Conservation (phyloP, 2,888 invertebrate species). For the Phyto melanocephala region DNA sequence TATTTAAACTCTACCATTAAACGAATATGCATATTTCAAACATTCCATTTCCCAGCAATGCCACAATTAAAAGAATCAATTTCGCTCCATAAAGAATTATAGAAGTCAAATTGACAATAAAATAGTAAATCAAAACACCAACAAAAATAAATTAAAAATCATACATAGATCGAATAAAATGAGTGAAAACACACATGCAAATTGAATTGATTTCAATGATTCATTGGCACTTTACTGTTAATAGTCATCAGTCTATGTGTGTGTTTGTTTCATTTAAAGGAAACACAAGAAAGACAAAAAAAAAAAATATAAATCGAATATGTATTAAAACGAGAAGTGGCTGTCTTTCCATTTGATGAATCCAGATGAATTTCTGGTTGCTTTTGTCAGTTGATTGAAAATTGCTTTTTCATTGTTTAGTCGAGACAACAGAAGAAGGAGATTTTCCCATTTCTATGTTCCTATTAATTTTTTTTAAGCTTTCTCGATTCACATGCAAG, state of each 20-base stretch:
- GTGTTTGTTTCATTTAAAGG: neutral
- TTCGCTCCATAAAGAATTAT: constrained; percentile 17
- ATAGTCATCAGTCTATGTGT: constrained; percentile 32
- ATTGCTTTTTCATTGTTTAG: constrained; percentile 59
- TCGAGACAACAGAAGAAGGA: constrained; percentile 8
- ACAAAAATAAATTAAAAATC: neutral
- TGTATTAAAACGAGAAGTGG: constrained; percentile 38
- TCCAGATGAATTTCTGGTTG: constrained; percentile 62
- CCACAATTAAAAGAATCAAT: constrained; percentile 2
- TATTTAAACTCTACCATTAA: too few relatives aligned
- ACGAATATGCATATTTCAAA: too few relatives aligned
- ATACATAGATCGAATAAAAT: neutral
- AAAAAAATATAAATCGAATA: constrained; percentile 27
- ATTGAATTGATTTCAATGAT: constrained; percentile 64
- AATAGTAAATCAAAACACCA: constrained; percentile 11
- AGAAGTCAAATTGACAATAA: constrained; percentile 15
- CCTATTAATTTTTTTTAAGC: neutral
- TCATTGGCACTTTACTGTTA: constrained; percentile 64
- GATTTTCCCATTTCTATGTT: neutral
- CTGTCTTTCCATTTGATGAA: constrained; percentile 63
- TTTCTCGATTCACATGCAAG: constrained; percentile 22
- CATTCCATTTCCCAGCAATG: too few relatives aligned
- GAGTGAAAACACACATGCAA: constrained; percentile 41
- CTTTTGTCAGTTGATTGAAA: constrained; percentile 62
- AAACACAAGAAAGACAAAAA: neutral